A percentile compares a stretch with the other conserved stretches of the same genome.
These are phyloP conservation scores for Nesospiza acunhae DNA, from an alignment of 2,113 vertebrate genomes.

Conservation along the genomic window DNA sequence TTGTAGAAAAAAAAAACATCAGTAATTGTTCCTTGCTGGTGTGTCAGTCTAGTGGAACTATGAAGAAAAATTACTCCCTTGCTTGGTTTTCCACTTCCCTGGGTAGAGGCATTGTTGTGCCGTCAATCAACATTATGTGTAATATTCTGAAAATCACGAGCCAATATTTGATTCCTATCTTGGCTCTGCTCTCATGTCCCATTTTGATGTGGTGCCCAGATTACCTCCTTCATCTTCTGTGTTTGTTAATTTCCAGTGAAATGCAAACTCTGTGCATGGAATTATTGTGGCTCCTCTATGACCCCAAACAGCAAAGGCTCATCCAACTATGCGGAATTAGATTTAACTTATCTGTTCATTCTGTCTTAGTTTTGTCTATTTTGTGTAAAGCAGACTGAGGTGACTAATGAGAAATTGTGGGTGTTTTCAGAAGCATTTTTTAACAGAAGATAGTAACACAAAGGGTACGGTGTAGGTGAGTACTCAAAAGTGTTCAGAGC, in stretches of 20 bases:
- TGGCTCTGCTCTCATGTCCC: constrained; percentile 13
- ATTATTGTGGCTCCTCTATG: background rate
- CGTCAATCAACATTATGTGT: constrained; percentile 38
- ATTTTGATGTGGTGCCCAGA: constrained; percentile 45
- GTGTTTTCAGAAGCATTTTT: background rate
- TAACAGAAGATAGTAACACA: background rate
- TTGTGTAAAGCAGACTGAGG: background rate
- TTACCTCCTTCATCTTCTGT: constrained; percentile 38
- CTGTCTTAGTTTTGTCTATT: background rate
- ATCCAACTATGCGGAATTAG: background rate
- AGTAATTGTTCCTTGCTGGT: background rate
- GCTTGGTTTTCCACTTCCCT: constrained; percentile 39
- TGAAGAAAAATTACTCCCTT: constrained; percentile 49
- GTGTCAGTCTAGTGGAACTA: background rate
- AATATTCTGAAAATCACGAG: constrained; percentile 1
- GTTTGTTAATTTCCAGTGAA: constrained; percentile 20
- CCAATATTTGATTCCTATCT: constrained; percentile 46
- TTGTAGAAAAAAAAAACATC: background rate
- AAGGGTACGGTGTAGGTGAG: background rate
- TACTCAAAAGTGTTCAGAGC: background rate
- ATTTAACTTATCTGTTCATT: background rate
- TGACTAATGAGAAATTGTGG: background rate
- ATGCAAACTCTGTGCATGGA: background rate
- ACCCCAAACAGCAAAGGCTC: background rate
- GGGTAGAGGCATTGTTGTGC: constrained; percentile 43